Percentiles rank a stretch among this genome's conserved stretches.
Conservation (phyloP, 2,888 invertebrate species). For the Scrobipalpa costella region DNA sequence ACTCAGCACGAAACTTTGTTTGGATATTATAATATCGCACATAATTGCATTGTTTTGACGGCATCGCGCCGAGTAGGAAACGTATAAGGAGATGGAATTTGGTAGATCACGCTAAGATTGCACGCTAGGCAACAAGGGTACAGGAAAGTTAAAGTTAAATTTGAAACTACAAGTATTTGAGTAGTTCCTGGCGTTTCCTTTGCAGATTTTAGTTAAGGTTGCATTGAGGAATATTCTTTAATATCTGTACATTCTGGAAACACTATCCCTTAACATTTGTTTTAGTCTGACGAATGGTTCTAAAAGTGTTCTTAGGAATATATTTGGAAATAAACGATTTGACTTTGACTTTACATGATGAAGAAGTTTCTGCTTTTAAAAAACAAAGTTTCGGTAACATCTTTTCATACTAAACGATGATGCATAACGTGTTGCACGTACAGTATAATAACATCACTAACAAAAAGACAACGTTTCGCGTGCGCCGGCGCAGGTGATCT, state of each 20-base stretch:
- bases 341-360: not conserved
- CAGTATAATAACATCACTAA: slow-evolving; percentile 37
- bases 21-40: slow-evolving; percentile 17
- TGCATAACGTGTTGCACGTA: slow-evolving; percentile 11
- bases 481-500: slow-evolving; percentile 56
- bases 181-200: too few species aligned
- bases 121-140: not conserved
- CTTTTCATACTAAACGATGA: not conserved
- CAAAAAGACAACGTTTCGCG: slow-evolving; percentile 54
- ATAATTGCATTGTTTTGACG: slow-evolving; percentile 23
- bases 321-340: too few species aligned
- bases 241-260: too few species aligned
- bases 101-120: slow-evolving; percentile 8
- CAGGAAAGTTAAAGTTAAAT: too few species aligned
- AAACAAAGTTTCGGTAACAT: slow-evolving; percentile 6
- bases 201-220: too few species aligned
- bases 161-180: too few species aligned
- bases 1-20: slow-evolving; percentile 31
- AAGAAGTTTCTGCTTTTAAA: not conserved
- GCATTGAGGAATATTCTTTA: too few species aligned
- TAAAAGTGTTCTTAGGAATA: too few species aligned
- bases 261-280: too few species aligned
- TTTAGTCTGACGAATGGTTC: too few species aligned
- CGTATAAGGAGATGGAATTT: slow-evolving; percentile 1
- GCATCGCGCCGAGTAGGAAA: not conserved